Evolutionary conservation across 2,888 invertebrate genomes (phyloP).

Genomic region (Drosophila paramelanica): DNA sequence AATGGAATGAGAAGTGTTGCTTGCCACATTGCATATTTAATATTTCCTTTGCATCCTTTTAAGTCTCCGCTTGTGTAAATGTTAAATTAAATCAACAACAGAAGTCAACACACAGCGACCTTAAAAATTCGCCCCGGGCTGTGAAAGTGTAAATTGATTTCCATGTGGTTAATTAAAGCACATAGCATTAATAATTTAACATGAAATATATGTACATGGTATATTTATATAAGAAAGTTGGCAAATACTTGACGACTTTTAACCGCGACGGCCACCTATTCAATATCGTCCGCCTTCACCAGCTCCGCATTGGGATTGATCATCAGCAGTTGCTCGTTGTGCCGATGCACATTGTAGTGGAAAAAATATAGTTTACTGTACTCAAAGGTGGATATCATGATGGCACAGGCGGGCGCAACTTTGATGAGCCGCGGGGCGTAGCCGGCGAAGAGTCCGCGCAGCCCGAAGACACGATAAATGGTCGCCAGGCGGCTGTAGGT

Average conservation of each 20-base stretch:
- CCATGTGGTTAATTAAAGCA: constrained; percentile 12
- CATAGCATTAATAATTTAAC: constrained; percentile 7
- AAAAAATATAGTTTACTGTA: constrained; percentile 95
- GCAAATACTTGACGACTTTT: background rate
- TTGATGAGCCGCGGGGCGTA: constrained; percentile 95
- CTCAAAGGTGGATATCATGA: constrained; percentile 99
- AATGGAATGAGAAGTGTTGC: constrained; percentile 9
- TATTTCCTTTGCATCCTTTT: constrained; percentile 43
- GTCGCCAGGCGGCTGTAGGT: constrained; percentile 86
- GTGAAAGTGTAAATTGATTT: constrained; percentile 41
- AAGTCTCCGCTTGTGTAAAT: constrained; percentile 59
- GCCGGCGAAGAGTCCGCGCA: constrained; percentile 92
- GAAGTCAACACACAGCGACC: constrained; percentile 8
- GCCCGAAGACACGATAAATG: constrained; percentile 89
- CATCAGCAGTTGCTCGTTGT: constrained; percentile 61
- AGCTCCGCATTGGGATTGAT: constrained; percentile 55
- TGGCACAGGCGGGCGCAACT: constrained; percentile 99
- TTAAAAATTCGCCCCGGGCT: background rate
- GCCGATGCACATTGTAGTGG: constrained; percentile 86
- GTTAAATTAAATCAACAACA: constrained; percentile 42
- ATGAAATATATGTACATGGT: constrained; percentile 32
- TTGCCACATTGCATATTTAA: constrained; percentile 27
- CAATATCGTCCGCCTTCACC: constrained; percentile 53
- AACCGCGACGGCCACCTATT: constrained; percentile 26
- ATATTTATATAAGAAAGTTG: constrained; percentile 32